phyloP scores from a whole-genome alignment of 2,113 vertebrate species.

The Cyprinus carpio region DNA sequence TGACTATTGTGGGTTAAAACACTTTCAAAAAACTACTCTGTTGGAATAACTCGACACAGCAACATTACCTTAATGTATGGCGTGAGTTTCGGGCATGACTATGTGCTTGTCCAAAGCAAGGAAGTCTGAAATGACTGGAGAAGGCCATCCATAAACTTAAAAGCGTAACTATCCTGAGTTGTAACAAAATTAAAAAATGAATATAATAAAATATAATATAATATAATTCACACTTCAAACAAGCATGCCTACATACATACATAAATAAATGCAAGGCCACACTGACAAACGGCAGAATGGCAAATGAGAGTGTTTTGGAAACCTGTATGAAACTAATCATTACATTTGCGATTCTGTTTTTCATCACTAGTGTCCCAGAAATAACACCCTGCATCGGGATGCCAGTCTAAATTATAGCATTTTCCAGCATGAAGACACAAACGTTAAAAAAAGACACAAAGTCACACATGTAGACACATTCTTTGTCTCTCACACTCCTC shows the following conservation, averaged over 20 bases:
- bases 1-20: not conserved
- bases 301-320: not conserved
- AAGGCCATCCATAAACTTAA: no score
- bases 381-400: not conserved
- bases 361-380: not conserved
- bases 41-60: not conserved
- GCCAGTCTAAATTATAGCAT: not conserved
- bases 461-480: slow-evolving; percentile 42
- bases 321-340: not conserved
- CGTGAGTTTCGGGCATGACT: no score
- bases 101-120: no score
- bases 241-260: no score
- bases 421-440: not conserved
- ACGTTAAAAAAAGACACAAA: not conserved
- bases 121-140: no score
- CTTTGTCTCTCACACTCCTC: slow-evolving; percentile 51
- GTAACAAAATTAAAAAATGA: no score
- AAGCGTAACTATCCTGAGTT: no score
- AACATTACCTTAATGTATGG: not conserved
- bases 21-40: not conserved
- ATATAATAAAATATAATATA: no score
- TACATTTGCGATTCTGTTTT: not conserved
- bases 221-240: not conserved
- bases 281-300: not conserved
- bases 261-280: no score